A percentile compares a stretch with the other conserved stretches of the same genome.
These are phyloP conservation scores for Psittacula derbiana DNA, from an alignment of 2,797 vertebrate genomes.

Conservation along the genomic window DNA sequence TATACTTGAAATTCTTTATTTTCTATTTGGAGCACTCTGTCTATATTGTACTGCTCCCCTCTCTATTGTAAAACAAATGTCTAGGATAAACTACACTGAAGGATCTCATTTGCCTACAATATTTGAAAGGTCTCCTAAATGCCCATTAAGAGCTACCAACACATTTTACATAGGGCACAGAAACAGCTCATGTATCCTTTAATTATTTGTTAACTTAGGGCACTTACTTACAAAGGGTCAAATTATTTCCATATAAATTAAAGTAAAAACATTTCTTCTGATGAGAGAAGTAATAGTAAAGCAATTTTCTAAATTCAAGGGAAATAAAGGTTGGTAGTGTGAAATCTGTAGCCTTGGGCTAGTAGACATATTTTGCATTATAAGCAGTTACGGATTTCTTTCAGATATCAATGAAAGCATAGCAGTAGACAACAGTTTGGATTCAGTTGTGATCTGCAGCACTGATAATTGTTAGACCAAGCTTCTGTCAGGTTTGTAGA, in stretches of 20 bases:
- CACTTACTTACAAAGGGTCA: not conserved
- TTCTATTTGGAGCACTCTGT: not conserved
- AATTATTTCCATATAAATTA: slow-evolving; percentile 42
- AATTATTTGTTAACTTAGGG: slow-evolving; percentile 16
- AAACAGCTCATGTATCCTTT: slow-evolving; percentile 11
- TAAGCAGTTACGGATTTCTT: slow-evolving; percentile 18
- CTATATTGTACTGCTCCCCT: not conserved
- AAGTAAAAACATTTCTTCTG: slow-evolving; percentile 3
- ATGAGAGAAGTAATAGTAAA: not conserved
- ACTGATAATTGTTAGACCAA: not conserved
- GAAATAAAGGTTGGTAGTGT: not conserved
- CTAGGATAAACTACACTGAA: not conserved
- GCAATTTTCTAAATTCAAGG: slow-evolving; percentile 10
- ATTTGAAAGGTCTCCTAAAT: slow-evolving; percentile 7
- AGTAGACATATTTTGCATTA: slow-evolving; percentile 1
- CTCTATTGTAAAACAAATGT: not conserved
- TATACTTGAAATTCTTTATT: not conserved
- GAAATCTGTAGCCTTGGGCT: slow-evolving; percentile 8
- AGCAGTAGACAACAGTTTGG: not conserved
- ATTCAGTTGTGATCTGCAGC: not conserved
- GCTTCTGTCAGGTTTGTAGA: not conserved
- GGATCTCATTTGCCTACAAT: not conserved
- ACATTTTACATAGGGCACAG: not conserved
- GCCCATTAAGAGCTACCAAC: not conserved
- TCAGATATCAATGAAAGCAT: not conserved